Percentiles rank a stretch among this genome's conserved stretches.
phyloP scores from a whole-genome alignment of 2,797 vertebrate genomes.

The Novumbra hubbsi region DNA sequence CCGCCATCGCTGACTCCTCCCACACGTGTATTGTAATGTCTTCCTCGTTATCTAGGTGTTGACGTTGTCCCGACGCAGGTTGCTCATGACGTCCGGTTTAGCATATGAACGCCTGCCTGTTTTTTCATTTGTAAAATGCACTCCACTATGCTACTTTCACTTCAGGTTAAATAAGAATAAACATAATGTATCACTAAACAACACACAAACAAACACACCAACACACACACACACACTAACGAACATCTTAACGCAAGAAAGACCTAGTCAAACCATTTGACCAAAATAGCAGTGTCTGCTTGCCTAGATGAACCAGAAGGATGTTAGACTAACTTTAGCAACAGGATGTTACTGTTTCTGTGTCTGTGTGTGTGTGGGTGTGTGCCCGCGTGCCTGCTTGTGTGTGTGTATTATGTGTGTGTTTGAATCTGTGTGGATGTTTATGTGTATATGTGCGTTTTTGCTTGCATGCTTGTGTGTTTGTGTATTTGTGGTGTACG shows the following conservation, averaged over 20 bases:
- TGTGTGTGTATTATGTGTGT: not conserved
- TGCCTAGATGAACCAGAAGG: conserved; percentile 70
- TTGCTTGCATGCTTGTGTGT: not conserved
- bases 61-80: no score
- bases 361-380: conserved; percentile 17
- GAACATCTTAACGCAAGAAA: no score
- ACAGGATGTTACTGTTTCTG: conserved; percentile 70
- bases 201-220: conserved; percentile 17
- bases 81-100: not conserved
- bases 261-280: conserved; percentile 35
- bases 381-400: not conserved
- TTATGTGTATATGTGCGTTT: conserved; percentile 21
- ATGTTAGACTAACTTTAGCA: conserved; percentile 77
- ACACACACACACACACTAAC: no score
- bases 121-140: not conserved
- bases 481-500: not conserved
- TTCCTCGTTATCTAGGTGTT: not conserved
- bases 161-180: conserved; percentile 42
- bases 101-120: no score
- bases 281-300: conserved; percentile 70
- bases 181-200: conserved; percentile 30
- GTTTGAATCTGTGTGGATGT: conserved; percentile 10
- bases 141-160: conserved; percentile 31
- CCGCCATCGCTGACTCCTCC: no score
- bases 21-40: no score